Conservation (phyloP, 2,888 invertebrate species). For the Thera britannica region DNA sequence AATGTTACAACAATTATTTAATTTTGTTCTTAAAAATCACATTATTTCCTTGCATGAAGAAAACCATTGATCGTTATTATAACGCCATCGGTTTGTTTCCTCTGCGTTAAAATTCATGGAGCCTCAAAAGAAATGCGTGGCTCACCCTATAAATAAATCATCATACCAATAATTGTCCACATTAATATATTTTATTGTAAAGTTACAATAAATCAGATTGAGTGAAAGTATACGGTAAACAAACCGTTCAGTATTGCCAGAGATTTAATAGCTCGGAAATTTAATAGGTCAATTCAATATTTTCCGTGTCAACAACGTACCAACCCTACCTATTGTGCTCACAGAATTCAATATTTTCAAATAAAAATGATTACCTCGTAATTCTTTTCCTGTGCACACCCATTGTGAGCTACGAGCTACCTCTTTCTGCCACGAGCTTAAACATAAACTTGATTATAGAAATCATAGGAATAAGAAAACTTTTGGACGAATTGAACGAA, state of each 20-base stretch:
- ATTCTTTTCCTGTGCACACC: constrained; percentile 9
- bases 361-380: constrained; percentile 19
- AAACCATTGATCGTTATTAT: too few relatives aligned
- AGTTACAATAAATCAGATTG: constrained; percentile 16
- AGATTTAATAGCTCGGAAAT: constrained; percentile 16
- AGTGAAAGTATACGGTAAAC: constrained; percentile 11
- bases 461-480: constrained; percentile 1
- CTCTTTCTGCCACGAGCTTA: not conserved
- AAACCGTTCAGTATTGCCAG: constrained; percentile 16
- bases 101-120: not conserved
- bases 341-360: constrained; percentile 18
- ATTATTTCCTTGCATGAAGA: not conserved
- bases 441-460: not conserved
- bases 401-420: constrained; percentile 1
- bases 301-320: constrained; percentile 16
- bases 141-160: constrained; percentile 7
- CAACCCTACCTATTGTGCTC: constrained; percentile 21
- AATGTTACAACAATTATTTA: too few relatives aligned
- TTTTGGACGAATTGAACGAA: not conserved
- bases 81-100: too few relatives aligned
- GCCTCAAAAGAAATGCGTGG: not conserved
- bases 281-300: constrained; percentile 25
- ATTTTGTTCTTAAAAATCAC: not conserved
- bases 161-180: not conserved
- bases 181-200: constrained; percentile 4